phyloP scores from a whole-genome alignment of 2,888 invertebrate species.

The Aphodius sticticus region DNA sequence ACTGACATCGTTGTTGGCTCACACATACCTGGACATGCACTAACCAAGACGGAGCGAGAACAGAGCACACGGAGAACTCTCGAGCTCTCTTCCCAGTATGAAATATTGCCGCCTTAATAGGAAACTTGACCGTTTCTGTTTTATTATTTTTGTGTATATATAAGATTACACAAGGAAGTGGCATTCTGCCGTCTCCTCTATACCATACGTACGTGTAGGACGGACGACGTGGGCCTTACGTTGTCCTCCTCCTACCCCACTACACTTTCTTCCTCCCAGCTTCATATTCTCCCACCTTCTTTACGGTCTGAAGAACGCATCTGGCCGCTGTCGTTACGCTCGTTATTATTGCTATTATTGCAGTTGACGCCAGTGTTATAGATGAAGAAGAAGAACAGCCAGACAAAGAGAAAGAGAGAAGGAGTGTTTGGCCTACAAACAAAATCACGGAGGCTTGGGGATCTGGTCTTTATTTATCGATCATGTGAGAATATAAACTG shows the following conservation, averaged over 20 bases:
- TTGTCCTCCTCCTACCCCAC: not conserved
- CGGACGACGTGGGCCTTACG: not conserved
- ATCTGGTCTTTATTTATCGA: not conserved
- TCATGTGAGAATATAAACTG: slow-evolving; percentile 20
- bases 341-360: slow-evolving; percentile 12
- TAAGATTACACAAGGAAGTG: slow-evolving; percentile 38
- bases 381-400: not conserved
- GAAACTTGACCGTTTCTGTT: slow-evolving; percentile 39
- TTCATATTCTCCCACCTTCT: not conserved
- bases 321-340: slow-evolving; percentile 11
- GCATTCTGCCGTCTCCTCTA: slow-evolving; percentile 9
- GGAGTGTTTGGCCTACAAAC: not conserved
- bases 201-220: not conserved
- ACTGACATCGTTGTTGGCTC: slow-evolving; percentile 8
- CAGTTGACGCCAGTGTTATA: slow-evolving; percentile 13
- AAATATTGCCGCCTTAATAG: slow-evolving; percentile 39
- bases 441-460: not conserved
- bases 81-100: slow-evolving; percentile 34
- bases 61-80: slow-evolving; percentile 20
- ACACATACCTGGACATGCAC: slow-evolving; percentile 19
- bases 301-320: not conserved
- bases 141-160: slow-evolving; percentile 38
- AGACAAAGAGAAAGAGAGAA: not conserved
- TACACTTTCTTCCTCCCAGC: not conserved
- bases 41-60: slow-evolving; percentile 16